phyloP scores from a whole-genome alignment of 2,797 vertebrate species.

The Paramormyrops hopkinsi region DNA sequence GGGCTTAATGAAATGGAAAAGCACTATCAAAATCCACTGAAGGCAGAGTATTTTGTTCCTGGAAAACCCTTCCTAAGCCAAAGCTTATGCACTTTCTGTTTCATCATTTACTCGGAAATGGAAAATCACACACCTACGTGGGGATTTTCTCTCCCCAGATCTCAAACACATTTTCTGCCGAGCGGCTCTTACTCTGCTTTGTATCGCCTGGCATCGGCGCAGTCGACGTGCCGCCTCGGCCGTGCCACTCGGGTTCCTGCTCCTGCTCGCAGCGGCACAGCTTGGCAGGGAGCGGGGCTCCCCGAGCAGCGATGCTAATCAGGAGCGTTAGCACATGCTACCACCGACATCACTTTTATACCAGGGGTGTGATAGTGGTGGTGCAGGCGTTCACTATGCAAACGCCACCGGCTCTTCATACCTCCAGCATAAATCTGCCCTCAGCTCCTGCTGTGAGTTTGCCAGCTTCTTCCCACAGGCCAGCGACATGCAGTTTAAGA shows the following conservation, averaged over 20 bases:
- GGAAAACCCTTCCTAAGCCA: neutral
- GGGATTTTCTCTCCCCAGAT: neutral
- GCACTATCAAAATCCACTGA: neutral
- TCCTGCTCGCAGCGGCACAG: slow-evolving; percentile 20
- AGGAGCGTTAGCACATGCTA: slow-evolving; percentile 31
- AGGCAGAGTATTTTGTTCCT: neutral
- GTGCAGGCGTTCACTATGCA: too few species aligned
- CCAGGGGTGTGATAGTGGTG: neutral
- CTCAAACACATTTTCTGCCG: neutral
- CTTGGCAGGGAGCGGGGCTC: slow-evolving; percentile 30
- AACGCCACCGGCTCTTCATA: neutral
- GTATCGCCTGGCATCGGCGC: neutral
- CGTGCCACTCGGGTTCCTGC: neutral
- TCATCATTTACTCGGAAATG: neutral
- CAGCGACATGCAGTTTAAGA: neutral
- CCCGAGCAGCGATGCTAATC: slow-evolving; percentile 43
- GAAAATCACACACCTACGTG: neutral
- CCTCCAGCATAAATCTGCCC: neutral
- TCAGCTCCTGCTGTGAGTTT: neutral
- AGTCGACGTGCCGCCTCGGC: neutral
- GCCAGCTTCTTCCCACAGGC: neutral
- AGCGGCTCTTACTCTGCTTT: neutral
- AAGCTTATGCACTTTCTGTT: slow-evolving; percentile 26
- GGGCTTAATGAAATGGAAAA: neutral
- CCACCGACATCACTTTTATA: neutral